A percentile compares a stretch with the other conserved stretches of the same genome.
Conservation (phyloP, 30 jellyfish, hydroid and myxozoan genomes). For the Chrysaora quinquecirrha region DNA sequence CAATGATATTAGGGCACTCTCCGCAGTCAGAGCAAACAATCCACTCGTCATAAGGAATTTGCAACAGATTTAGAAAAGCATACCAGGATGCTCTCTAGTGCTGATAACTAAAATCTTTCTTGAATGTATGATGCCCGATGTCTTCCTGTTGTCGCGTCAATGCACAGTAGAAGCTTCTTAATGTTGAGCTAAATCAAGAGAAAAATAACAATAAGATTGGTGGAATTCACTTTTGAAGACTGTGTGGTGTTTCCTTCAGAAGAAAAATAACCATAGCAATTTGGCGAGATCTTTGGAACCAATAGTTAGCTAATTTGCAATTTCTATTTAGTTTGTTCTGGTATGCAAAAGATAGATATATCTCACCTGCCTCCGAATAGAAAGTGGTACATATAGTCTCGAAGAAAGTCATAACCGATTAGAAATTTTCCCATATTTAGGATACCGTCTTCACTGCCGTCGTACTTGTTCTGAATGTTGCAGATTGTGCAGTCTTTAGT, state of each 20-base stretch:
- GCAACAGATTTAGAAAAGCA: background rate
- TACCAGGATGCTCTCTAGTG: background rate
- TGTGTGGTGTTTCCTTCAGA: too few species aligned
- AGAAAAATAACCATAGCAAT: too few species aligned
- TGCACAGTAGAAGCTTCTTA: too few species aligned
- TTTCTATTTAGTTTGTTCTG: too few species aligned
- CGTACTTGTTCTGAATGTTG: conserved; percentile 2
- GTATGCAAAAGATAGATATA: too few species aligned
- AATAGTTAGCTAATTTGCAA: too few species aligned
- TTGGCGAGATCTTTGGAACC: too few species aligned
- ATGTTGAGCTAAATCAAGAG: too few species aligned
- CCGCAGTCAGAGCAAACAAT: background rate
- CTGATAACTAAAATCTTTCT: background rate
- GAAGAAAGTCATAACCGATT: conserved; percentile 4
- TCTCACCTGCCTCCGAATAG: conserved; percentile 5
- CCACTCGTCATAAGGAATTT: background rate
- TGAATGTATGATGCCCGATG: background rate
- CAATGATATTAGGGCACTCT: background rate
- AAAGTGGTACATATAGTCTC: conserved; percentile 25
- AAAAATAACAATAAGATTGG: too few species aligned
- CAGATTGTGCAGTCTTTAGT: background rate
- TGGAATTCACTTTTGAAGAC: too few species aligned
- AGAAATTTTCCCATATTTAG: conserved; percentile 11
- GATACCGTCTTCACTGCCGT: background rate
- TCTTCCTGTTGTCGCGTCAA: background rate